These are phyloP conservation scores for Merluccius polli DNA, from an alignment of 2,797 vertebrate species.

Conservation along the genomic window DNA sequence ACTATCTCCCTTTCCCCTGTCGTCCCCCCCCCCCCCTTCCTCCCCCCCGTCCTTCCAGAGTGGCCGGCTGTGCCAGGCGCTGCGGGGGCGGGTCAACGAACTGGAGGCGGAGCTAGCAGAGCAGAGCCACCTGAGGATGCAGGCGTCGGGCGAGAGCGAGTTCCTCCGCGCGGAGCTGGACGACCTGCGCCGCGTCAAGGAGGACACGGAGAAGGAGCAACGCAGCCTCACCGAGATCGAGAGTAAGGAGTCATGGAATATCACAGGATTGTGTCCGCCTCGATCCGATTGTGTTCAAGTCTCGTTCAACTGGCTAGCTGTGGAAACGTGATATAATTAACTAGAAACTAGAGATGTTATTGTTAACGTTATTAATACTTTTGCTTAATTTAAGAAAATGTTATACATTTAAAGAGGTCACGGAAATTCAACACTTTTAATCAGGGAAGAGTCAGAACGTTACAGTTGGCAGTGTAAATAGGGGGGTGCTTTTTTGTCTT, in stretches of 20 bases:
- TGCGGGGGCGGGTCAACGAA: conserved; percentile 87
- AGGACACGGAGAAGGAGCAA: conserved; percentile 96
- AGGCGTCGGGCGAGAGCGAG: conserved; percentile 88
- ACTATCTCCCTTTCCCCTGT: neutral
- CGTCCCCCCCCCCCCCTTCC: neutral
- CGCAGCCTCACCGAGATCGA: conserved; percentile 93
- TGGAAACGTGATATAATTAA: neutral
- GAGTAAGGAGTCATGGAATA: conserved; percentile 69
- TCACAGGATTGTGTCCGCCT: no score
- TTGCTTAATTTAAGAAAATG: no score
- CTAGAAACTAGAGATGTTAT: neutral
- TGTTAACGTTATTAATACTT: no score
- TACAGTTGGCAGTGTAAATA: no score
- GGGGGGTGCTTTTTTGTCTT: neutral
- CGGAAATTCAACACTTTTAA: neutral
- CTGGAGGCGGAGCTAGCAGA: conserved; percentile 95
- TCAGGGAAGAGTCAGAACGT: neutral
- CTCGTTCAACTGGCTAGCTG: neutral
- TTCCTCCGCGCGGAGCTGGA: conserved; percentile 91
- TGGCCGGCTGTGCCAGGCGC: conserved; percentile 78
- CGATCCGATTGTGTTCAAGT: neutral
- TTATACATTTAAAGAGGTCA: neutral
- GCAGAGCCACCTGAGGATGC: conserved; percentile 91
- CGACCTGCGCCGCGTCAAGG: conserved; percentile 85
- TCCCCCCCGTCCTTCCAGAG: conserved; percentile 68